Base-by-base conservation (phyloP, 2,888 invertebrate genomes). In the Drosophila testacea region DNA sequence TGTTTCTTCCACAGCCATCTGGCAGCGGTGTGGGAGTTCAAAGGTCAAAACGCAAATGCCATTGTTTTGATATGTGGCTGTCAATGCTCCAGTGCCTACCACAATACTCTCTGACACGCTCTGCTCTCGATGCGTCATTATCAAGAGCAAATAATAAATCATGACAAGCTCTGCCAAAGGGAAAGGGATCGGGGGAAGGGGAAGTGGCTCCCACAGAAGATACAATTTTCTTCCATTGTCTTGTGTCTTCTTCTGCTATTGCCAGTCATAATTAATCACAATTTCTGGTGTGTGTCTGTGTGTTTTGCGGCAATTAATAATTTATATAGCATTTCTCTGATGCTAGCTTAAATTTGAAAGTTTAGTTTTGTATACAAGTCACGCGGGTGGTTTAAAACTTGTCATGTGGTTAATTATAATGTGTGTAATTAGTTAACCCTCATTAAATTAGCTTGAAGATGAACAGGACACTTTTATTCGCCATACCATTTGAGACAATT, bases 61-160 rank as follows among this genome's bases (percentile, higher is more conserved):
- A 70, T 79, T 87, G 80, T 84, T 87, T 82, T 81, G 85, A 82
- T 83, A 86, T 75, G 73, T 66, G 71, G 67, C 83, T 87, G 83
- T 72, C 84, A 87, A 83, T 86, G 81, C 36, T 63, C 47, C 69
- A 69, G 70, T 62, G 75, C 48, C 75, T 64, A 32, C 41, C 55
- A 47, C 44, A 59, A 68, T 44, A 44, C 50, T 22, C 50, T 22
- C 57, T 28, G 30, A 22, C 51, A 54, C 32, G 22, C 48, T 10
- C 22, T 62, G 56, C 72, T 65, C 67, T 60, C 63, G n/a, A 69
- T 83, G 83, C 73, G 68, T 82, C 86, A 86, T 88, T 88, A 88
- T 88, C 81, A 79, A 86, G 82, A 75, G 80, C 72, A 88, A 88
- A 86, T 83, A 82, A 86, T 86, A 88, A 86, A 86, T 86, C 83